Evolutionary conservation across 1,140 invertebrate genomes (phyloP).

Genomic region (Drosophila hydei): DNA sequence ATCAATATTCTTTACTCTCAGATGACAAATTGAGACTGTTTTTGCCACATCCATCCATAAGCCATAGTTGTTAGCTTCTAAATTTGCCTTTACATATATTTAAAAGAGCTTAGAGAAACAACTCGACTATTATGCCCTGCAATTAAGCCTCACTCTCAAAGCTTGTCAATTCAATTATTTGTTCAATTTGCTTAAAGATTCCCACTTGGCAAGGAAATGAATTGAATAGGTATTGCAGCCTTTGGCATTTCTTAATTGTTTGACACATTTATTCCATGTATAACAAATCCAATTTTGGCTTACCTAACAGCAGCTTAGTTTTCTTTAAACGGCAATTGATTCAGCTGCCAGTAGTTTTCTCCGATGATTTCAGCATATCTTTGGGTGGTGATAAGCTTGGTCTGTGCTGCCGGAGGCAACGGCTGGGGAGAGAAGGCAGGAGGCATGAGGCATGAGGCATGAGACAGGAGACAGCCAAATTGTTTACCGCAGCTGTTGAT

Average conservation of each 20-base stretch:
- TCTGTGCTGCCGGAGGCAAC: too few relatives aligned
- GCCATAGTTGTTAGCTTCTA: too few relatives aligned
- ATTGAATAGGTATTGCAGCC: neutral
- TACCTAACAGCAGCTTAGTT: neutral
- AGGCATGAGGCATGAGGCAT: constrained; percentile 9
- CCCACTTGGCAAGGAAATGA: too few relatives aligned
- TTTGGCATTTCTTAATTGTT: neutral
- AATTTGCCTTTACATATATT: too few relatives aligned
- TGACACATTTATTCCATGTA: neutral
- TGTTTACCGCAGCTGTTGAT: constrained; percentile 73
- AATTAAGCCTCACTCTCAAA: too few relatives aligned
- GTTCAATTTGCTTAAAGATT: too few relatives aligned
- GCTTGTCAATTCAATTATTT: too few relatives aligned
- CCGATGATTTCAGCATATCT: constrained; percentile 2
- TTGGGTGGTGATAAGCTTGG: neutral
- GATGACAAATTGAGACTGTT: too few relatives aligned
- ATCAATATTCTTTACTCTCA: too few relatives aligned
- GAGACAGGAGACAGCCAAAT: constrained; percentile 40
- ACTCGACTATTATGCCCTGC: too few relatives aligned
- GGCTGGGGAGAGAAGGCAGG: neutral
- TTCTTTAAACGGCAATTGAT: neutral
- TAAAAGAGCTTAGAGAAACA: neutral
- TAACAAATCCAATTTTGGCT: neutral
- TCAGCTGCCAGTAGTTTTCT: constrained; percentile 12
- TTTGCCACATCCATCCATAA: too few relatives aligned